phyloP scores from a whole-genome alignment of 2,888 invertebrate species.

The Drosophila fulvimacula region DNA sequence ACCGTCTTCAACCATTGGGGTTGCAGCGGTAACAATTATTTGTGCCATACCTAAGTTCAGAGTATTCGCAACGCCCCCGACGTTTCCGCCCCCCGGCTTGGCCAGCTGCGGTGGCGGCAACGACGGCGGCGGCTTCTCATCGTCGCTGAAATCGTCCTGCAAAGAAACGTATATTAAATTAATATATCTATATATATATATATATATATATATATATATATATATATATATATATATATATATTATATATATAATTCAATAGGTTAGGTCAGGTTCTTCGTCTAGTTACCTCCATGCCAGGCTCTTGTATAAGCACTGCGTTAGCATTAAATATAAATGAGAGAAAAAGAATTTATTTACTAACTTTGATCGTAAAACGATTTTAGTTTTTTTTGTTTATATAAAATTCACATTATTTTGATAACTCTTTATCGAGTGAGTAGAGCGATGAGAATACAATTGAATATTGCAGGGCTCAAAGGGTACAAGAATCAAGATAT shows the following conservation, averaged over 20 bases:
- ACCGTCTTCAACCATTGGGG: conserved; percentile 95
- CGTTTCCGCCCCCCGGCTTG: conserved; percentile 41
- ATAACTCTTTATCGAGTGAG: conserved; percentile 34
- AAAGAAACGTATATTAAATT: conserved; percentile 17
- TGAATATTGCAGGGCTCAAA: conserved; percentile 32
- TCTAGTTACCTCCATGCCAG: conserved; percentile 82
- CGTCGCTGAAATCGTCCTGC: conserved; percentile 82
- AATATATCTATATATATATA: too few species aligned
- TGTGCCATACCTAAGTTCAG: conserved; percentile 93
- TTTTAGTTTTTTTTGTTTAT: background rate
- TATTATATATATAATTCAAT: too few species aligned
- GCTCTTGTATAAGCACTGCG: conserved; percentile 84
- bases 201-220: too few species aligned
- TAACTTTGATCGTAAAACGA: conserved; percentile 17
- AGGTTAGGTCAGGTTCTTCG: background rate
- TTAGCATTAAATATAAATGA: conserved; percentile 71
- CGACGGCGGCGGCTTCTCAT: conserved; percentile 79
- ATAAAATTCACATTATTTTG: conserved; percentile 10
- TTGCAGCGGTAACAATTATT: conserved; percentile 97
- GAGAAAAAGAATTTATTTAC: conserved; percentile 53
- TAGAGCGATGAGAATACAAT: conserved; percentile 52
- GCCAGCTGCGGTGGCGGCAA: conserved; percentile 75
- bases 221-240: too few species aligned
- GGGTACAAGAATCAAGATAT: conserved; percentile 23
- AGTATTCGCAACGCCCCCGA: conserved; percentile 84